Percentiles rank a stretch among this genome's conserved stretches.
These are phyloP conservation scores for Epinephelus fuscoguttatus DNA, from an alignment of 2,113 vertebrate genomes.

Conservation along the genomic window DNA sequence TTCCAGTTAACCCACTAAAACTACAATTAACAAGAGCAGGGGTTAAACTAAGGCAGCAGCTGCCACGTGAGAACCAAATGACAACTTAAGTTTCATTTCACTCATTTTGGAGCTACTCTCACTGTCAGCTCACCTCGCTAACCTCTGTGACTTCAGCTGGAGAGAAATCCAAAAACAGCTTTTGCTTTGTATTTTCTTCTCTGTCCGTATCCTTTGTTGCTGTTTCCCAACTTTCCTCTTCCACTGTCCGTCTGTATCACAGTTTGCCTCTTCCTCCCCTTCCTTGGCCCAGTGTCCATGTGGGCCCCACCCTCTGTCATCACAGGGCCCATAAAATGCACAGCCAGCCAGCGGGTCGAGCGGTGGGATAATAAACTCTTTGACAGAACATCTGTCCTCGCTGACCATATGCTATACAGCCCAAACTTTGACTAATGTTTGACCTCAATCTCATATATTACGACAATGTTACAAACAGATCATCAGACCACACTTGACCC, in stretches of 20 bases:
- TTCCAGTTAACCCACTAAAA: not conserved
- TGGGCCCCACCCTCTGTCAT: constrained; percentile 47
- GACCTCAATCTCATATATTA: constrained; percentile 1
- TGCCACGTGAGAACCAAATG: not conserved
- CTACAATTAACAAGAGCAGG: no score
- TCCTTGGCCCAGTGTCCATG: constrained; percentile 21
- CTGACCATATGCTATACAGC: constrained; percentile 27
- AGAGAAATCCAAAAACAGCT: not conserved
- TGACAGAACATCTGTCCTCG: constrained; percentile 61
- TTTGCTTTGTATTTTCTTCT: not conserved
- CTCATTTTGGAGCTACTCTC: not conserved
- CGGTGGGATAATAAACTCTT: constrained; percentile 51
- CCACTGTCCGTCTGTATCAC: not conserved
- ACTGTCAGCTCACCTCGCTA: not conserved
- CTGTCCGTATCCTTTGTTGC: not conserved
- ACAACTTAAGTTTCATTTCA: not conserved
- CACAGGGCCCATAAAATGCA: constrained; percentile 49
- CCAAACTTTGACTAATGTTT: constrained; percentile 20
- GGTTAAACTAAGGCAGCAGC: not conserved
- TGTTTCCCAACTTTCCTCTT: not conserved
- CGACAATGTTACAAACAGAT: constrained; percentile 5
- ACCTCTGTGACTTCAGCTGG: not conserved
- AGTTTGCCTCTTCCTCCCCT: not conserved
- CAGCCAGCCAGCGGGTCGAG: constrained; percentile 1
- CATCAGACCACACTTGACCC: constrained; percentile 6